Conservation (phyloP, 1,140 invertebrate species). For the Nylanderia fulva region DNA sequence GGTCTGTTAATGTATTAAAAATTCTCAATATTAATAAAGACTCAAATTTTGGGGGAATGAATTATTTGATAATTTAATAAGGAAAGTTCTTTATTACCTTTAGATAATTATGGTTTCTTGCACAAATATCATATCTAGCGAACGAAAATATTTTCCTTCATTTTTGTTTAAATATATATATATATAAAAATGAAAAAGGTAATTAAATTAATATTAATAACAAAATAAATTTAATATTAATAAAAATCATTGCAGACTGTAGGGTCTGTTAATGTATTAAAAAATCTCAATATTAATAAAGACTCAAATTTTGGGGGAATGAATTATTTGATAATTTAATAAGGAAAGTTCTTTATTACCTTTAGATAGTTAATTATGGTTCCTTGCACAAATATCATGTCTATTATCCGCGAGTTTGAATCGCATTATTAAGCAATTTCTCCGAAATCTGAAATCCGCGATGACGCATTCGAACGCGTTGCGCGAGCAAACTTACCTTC, state of each 20-base stretch:
- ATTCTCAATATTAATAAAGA: not conserved
- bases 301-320: not conserved
- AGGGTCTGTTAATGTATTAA: not conserved
- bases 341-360: not conserved
- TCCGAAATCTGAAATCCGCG: not conserved
- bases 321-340: not conserved
- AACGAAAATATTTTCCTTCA: not conserved
- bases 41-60: not conserved
- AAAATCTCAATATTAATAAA: not conserved
- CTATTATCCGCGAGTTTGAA: no score
- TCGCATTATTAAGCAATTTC: not conserved
- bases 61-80: not conserved
- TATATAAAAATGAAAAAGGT: not conserved
- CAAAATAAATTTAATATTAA: slow-evolving; percentile 3
- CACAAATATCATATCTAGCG: no score
- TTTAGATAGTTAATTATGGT: no score
- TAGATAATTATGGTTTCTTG: no score
- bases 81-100: not conserved
- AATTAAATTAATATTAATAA: not conserved
- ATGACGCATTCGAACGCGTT: slow-evolving; percentile 9
- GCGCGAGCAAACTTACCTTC: slow-evolving; percentile 58
- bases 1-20: not conserved
- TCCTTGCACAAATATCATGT: not conserved
- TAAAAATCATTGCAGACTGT: not conserved
- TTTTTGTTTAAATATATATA: not conserved